These are phyloP conservation scores for Drosophila navojoa DNA, from an alignment of 1,140 invertebrate genomes.

Conservation along the genomic window DNA sequence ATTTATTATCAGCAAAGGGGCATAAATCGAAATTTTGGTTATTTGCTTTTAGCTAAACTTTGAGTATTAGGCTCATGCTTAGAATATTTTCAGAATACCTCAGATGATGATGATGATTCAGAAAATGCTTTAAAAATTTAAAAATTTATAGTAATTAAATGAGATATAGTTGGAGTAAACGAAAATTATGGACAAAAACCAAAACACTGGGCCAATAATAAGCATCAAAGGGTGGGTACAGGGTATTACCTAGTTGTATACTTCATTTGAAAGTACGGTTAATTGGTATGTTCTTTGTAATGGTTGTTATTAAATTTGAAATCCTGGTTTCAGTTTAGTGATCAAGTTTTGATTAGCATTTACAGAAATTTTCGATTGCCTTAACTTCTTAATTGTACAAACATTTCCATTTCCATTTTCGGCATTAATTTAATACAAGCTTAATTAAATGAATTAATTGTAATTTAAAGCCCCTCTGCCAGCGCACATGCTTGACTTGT, in stretches of 20 bases:
- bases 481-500: conserved; percentile 25
- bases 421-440: conserved; percentile 65
- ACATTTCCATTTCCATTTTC: conserved; percentile 43
- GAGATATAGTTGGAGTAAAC: too few species aligned
- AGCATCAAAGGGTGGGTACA: background rate
- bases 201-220: too few species aligned
- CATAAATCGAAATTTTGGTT: too few species aligned
- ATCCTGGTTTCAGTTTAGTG: conserved; percentile 15
- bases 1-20: background rate
- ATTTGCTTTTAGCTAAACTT: too few species aligned
- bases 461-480: conserved; percentile 47
- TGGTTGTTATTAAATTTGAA: conserved; percentile 26
- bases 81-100: too few species aligned
- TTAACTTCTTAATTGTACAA: conserved; percentile 34
- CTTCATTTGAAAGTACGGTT: background rate
- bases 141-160: too few species aligned
- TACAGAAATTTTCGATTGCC: conserved; percentile 47
- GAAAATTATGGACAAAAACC: too few species aligned
- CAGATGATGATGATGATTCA: too few species aligned
- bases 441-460: conserved; percentile 69
- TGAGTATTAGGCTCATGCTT: too few species aligned
- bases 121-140: too few species aligned
- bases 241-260: background rate
- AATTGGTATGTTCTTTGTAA: conserved; percentile 24
- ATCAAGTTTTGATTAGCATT: conserved; percentile 43